Evolutionary conservation across 1,140 invertebrate genomes (phyloP), one percentile per base, ranked within the genome.

Genomic region (Drosophila seguyi): DNA sequence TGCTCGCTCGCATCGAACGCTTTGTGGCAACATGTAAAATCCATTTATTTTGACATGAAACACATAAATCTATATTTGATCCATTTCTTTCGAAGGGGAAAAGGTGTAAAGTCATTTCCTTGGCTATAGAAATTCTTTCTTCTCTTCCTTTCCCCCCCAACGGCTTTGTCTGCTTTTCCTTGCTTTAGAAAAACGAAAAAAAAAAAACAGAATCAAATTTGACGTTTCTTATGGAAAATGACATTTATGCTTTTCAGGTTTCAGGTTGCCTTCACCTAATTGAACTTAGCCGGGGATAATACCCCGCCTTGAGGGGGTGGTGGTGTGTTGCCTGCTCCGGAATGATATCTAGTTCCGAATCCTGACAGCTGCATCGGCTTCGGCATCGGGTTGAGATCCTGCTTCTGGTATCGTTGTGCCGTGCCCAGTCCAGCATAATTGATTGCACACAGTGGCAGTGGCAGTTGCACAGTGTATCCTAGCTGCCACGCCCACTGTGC

Each of bases 61-160:
- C 79, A 84, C 80, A 90, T 80, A 88, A 88, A 88, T 81, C 81
- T 90, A 90, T 90, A 90, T 81, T 85, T 90, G 84, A 90, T 84
- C 81, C 77, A 79, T 81, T 81, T 71, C 60, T 59, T 81, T 78
- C 65, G 18, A 13, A 16, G 34, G 31, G 27, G 61, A 25, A 36
- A 27, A 82, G 79, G 83, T 87, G 79, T 76, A 68, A 87, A 83
- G 75, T 79, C 75, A 87, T 77, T 88, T 88, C 68, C 59, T 69
- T 68, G 60, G 58, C 59, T 60, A 62, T 61, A 60, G 42, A 78
- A 77, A 58, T 60, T 62, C 25, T 13, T 20, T 16, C 52, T 18
- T 13, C 14, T 8, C 22, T 8, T 7, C 31, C n/a, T n/a, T n/a
- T n/a, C n/a, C n/a, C n/a, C n/a, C n/a, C n/a, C n/a, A n/a, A n/a